These are phyloP conservation scores for Melanargia galathea DNA, from an alignment of 2,888 invertebrate genomes.

Conservation along the genomic window DNA sequence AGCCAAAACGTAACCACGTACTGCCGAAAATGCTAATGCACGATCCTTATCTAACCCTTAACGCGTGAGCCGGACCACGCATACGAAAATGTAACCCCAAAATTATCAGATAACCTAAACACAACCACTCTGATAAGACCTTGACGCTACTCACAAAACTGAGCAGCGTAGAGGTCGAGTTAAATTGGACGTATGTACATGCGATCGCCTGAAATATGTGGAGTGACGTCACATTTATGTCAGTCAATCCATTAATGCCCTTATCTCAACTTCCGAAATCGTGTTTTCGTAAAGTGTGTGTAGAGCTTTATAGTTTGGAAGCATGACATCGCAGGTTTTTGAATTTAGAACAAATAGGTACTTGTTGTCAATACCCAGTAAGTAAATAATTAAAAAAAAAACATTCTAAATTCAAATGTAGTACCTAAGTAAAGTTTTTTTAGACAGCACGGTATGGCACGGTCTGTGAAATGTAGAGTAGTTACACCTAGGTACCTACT, in stretches of 20 bases:
- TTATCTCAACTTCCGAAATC: conserved; percentile 79
- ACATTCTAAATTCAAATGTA: no score
- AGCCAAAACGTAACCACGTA: conserved; percentile 50
- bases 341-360: conserved; percentile 11
- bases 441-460: not conserved
- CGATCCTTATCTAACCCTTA: conserved; percentile 67
- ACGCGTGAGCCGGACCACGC: conserved; percentile 78
- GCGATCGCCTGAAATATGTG: conserved; percentile 78
- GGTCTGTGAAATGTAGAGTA: not conserved
- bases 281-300: conserved; percentile 66
- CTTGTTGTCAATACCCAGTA: not conserved
- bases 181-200: conserved; percentile 58
- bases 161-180: conserved; percentile 44
- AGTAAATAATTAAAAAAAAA: not conserved
- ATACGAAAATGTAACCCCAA: conserved; percentile 76
- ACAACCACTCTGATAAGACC: conserved; percentile 53
- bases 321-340: conserved; percentile 63
- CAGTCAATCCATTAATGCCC: conserved; percentile 80
- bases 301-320: conserved; percentile 60
- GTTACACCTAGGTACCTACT: no score
- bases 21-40: conserved; percentile 76
- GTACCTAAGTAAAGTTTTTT: no score
- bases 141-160: conserved; percentile 26
- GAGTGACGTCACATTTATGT: conserved; percentile 81
- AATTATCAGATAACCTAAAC: conserved; percentile 73